Evolutionary conservation across 2,888 invertebrate species (phyloP), one percentile per base, ranked within the genome.

Genomic region (Desoria tigrina): DNA sequence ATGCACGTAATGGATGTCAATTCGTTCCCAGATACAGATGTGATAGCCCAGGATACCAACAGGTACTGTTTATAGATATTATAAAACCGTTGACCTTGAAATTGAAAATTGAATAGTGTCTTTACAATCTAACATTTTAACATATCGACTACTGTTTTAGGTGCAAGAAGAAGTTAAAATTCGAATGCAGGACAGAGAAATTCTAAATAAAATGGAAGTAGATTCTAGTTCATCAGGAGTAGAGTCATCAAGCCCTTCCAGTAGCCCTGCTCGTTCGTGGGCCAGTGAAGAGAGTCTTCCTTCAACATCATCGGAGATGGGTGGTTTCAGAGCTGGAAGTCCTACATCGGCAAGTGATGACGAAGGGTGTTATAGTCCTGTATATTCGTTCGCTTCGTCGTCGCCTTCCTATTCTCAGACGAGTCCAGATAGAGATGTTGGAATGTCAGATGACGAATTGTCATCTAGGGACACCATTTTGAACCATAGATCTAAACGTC

Each of bases 41-140:
- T 24, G 65, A 58, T 27, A 71, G 71, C 32, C 71, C 71, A 18
- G 65, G 65, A 26, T 71, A 71, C 26, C 68, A 68, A 27, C 63
- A 68, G 57, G 71, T 71, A 39, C 26, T n/a, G n/a, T n/a, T n/a
- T n/a, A n/a, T n/a, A n/a, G 32, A 24, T 11, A 56, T 27, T 11
- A 24, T 54, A 21, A 54, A 11, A n/a, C n/a, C 24, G 27, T 26
- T 14, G 14, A 7, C 21, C 27, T 54, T 14, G 28, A 7, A 7
- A 26, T 53, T 11, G 21, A 7, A 53, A 16, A 23, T 23, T 18
- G 3, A 3, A 11, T 26, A 11, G 26, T 39, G 16, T 32, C 16
- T 2, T 24, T 32, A 28, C 26, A 28, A 18, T 55, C 28, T 55
- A 16, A 27, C 6, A 7, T 32, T 32, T 32, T 11, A 32, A 32